A percentile compares a stretch with the other conserved stretches of the same genome.
These are phyloP conservation scores for Hydrolagus affinis DNA, from an alignment of 2,113 vertebrate genomes.

Conservation along the genomic window DNA sequence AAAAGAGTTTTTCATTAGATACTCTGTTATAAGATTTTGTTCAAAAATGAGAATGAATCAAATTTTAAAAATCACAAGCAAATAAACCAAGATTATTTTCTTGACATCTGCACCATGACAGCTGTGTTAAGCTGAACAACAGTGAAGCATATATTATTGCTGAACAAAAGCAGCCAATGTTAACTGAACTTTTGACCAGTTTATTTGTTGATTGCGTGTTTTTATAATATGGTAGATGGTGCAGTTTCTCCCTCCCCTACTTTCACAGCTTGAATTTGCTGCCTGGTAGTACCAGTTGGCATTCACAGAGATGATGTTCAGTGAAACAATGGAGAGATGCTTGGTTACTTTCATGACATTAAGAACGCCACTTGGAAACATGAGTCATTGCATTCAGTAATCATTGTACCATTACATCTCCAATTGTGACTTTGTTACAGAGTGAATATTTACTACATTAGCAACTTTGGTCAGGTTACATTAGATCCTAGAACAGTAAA, in stretches of 20 bases:
- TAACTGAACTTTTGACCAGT: conserved; percentile 32
- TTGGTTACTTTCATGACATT: background rate
- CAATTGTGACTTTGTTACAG: background rate
- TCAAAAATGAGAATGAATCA: no score
- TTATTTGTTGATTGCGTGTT: conserved; percentile 33
- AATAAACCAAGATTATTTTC: background rate
- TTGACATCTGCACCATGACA: background rate
- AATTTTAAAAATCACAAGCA: background rate
- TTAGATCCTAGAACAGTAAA: no score
- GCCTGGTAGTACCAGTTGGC: conserved; percentile 39
- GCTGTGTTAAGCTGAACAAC: conserved; percentile 36
- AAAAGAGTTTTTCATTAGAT: background rate
- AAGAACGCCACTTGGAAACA: background rate
- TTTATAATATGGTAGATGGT: conserved; percentile 40
- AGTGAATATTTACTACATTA: background rate
- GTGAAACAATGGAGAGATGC: background rate
- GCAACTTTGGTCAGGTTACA: background rate
- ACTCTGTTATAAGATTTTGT: background rate
- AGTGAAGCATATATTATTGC: conserved; percentile 37
- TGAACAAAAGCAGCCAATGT: conserved; percentile 51
- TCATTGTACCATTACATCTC: background rate
- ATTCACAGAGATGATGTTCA: conserved; percentile 38
- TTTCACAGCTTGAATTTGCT: conserved; percentile 35
- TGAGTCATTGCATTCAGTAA: background rate
- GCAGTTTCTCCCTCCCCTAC: conserved; percentile 35